Base-by-base conservation (phyloP, 1,140 invertebrate genomes). In the Phymastichus coffea region DNA sequence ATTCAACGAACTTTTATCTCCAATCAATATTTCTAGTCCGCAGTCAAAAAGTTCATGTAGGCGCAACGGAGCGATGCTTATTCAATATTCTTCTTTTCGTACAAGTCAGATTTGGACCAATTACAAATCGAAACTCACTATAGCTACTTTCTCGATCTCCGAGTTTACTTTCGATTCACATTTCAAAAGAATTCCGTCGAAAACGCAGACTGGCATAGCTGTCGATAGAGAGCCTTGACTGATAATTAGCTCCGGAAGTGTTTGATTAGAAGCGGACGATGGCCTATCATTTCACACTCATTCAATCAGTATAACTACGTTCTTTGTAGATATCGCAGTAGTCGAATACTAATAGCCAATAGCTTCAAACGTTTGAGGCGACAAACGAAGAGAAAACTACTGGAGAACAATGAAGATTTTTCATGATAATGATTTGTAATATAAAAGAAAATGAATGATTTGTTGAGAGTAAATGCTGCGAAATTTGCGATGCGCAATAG, bases 251-350 rank as follows among this genome's bases (percentile, higher is more conserved):
- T 46, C 63, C 59, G 65, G 69, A 69, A 59, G 49, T 60, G 48
- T 48, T 60, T 35, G 51, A 60, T 60, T 51, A 65, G 65, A 57
- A 63, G 63, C 61, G 66, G 63, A 68, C 57, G 64, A 68, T 66
- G 65, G 65, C 62, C 69, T 69, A 64, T 66, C 47, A 64, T 70
- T 73, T 72, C 63, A 70, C 66, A 70, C 73, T 73, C 66, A 69
- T 69, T 70, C 67, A 74, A 70, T 72, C 68, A 67, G 63, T 67
- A 71, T 67, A 71, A 73, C 61, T 73, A 76, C 66, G 65, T 73
- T 75, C 70, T 74, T 76, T 80, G 76, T 80, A 80, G 77, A 79
- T 79, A 79, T 66, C 68, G 67, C 6, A 72, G 73, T 75, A 77
- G 73, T n/a, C n/a, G 68, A 67, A 66, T 63, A 72, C 74, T 71